Evolutionary conservation across 2,797 vertebrate species (phyloP), one percentile per base, ranked within the genome.

Genomic region (Pangasius djambal): DNA sequence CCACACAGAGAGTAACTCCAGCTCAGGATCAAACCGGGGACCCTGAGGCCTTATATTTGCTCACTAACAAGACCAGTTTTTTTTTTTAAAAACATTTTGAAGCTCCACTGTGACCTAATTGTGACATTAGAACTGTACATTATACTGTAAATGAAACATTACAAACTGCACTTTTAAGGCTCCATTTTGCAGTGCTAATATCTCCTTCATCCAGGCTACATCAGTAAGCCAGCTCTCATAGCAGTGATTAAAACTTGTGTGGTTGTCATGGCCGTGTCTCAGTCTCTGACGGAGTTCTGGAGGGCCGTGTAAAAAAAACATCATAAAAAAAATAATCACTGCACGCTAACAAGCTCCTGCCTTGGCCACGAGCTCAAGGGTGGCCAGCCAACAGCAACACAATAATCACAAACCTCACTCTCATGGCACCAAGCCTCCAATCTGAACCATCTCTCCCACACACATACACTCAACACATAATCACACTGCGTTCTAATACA

Each of bases 341-440:
- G 72, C 77, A 48, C 0, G 52, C 44, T 85, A 55, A 48, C 77
- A 69, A 74, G 61, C 74, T 89, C 72, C 50, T 79, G 88, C 28
- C 69, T 83, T 88, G 88, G 83, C 65, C 67, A 40, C 4, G 28
- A 18, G 28, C 3, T 12, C 28, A 44, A 63, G n/a, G 28, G 82
- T 74, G 74, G 18, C 82, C 25, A 4, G 82, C 87, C 87, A 88
- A 84, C 31, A 65, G 81, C 69, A 78, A 85, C 72, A 79, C 44
- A 63, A 67, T 69, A 70, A 81, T 87, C 75, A 87, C 61, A 37
- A 87, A 37, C 74, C 86, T 67, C 86, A 55, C 55, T 13, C 34
- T 37, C 79, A 40, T 82, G 79, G 75, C 59, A 81, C 75, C 44
- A 34, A 52, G 52, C 34, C 44, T 57, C n/a, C 48, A n/a, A 28